A percentile compares a stretch with the other conserved stretches of the same genome.
Conservation (phyloP, 1,140 invertebrate species). For the Drosophila sproati region DNA sequence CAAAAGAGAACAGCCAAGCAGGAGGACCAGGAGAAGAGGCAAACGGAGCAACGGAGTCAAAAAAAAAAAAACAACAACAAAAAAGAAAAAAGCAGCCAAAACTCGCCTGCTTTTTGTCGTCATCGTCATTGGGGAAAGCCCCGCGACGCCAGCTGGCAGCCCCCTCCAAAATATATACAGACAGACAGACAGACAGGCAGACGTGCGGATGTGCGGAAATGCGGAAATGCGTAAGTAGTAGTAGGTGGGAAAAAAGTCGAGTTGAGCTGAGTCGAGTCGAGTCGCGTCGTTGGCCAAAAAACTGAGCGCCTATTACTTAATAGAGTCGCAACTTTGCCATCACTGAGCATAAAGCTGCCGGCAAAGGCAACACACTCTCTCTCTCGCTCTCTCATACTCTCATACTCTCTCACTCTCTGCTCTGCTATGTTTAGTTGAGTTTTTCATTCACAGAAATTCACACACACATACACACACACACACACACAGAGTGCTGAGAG, state of each 20-base stretch:
- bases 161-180: background rate
- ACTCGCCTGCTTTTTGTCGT: constrained; percentile 1
- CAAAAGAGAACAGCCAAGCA: background rate
- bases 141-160: background rate
- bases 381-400: constrained; percentile 26
- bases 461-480: constrained; percentile 13
- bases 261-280: too few species aligned
- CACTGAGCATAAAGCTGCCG: constrained; percentile 26
- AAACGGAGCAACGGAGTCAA: background rate
- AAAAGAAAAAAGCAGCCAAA: constrained; percentile 7
- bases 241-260: constrained; percentile 29
- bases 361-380: background rate
- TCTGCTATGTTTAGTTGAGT: background rate
- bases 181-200: background rate
- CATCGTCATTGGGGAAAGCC: constrained; percentile 40
- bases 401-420: constrained; percentile 5
- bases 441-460: constrained; percentile 72
- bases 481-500: constrained; percentile 34
- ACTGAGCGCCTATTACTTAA: constrained; percentile 78
- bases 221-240: constrained; percentile 18
- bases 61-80: constrained; percentile 4
- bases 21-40: background rate
- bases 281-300: constrained; percentile 38
- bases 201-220: constrained; percentile 28
- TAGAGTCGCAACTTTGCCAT: constrained; percentile 69